These are phyloP conservation scores for Merluccius polli DNA, from an alignment of 2,797 vertebrate genomes.

Conservation along the genomic window DNA sequence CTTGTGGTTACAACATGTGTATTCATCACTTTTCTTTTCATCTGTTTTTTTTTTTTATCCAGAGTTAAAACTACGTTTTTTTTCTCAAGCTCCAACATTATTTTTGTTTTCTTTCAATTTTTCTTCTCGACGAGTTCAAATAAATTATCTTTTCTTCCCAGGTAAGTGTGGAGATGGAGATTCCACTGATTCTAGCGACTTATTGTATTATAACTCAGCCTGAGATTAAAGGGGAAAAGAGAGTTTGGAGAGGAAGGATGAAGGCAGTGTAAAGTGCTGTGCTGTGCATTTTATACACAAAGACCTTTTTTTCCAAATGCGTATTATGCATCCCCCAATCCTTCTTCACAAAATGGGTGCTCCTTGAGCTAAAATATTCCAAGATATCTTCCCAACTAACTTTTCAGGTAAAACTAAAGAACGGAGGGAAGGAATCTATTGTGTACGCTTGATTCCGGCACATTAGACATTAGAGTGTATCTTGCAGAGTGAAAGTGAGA, in stretches of 20 bases:
- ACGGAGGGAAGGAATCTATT: conserved; percentile 5
- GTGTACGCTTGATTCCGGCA: conserved; percentile 25
- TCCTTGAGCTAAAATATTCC: conserved; percentile 69
- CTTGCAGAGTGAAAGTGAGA: conserved; percentile 46
- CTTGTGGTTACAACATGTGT: conserved; percentile 44
- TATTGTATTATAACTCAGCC: conserved; percentile 61
- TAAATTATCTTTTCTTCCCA: conserved; percentile 33
- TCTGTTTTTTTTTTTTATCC: conserved; percentile 15
- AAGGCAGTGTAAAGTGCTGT: conserved; percentile 62
- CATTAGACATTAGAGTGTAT: conserved; percentile 4
- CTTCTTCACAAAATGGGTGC: conserved; percentile 61
- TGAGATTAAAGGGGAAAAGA: conserved; percentile 63
- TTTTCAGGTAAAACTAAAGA: conserved; percentile 61
- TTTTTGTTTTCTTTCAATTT: conserved; percentile 10
- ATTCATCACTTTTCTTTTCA: conserved; percentile 8
- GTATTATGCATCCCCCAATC: conserved; percentile 44
- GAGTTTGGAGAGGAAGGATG: conserved; percentile 47
- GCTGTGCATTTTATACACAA: conserved; percentile 63
- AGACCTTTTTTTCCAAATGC: conserved; percentile 65
- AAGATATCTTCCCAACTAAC: conserved; percentile 61
- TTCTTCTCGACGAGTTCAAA: conserved; percentile 10
- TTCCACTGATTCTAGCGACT: conserved; percentile 58
- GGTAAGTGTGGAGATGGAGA: conserved; percentile 34
- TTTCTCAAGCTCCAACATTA: neutral
- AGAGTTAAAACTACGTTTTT: conserved; percentile 17